Base-by-base conservation (phyloP, 2,888 invertebrate species). In the Mesochorus sp. region DNA sequence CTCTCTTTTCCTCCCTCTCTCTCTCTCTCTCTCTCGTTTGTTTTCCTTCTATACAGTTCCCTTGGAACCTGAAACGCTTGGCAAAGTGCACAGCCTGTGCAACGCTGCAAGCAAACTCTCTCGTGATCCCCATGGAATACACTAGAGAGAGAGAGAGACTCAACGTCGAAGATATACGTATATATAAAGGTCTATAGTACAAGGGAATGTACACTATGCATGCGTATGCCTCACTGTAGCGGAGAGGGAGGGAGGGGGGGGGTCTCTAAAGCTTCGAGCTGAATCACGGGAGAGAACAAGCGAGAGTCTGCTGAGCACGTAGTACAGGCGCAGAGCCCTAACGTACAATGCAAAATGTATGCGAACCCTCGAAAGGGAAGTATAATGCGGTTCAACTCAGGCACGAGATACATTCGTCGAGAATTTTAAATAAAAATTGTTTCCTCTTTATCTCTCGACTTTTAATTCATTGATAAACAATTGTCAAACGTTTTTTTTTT, bases 41-140 rank as follows among this genome's bases (percentile, higher is more conserved):
- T 49, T 37, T 14, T 24, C 49, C 51, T 26, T 21, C 51, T 34
- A 28, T 28, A 55, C 42, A 8, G 53, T 51, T 61, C 61, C 51
- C 61, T 3, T 19, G 66, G 57, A 64, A 73, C 73, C 49, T 73
- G 73, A 73, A 73, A 73, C 73, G 66, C 73, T 62, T 59, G 24
- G 71, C 55, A 73, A 73, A 66, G 73, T 73, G 66, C 73, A 53
- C 19, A 21, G 47, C 1, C 34, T 19, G 28, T 62, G 57, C 73
- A 55, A 59, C 28, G 31, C 31, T 53, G 19, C 42, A 37, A 66
- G 49, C 34, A 42, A 64, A 42, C 57, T n/a, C n/a, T 49, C 61
- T 2, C 3, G 66, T 12, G 64, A 64, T 59, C 57, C 47, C 66
- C 37, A 34, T 64, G 66, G 66, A 57, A 66, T 66, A 72, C 53